Evolutionary conservation across 2,888 invertebrate genomes (phyloP).

Genomic region (Troglohyphantes excavatus): DNA sequence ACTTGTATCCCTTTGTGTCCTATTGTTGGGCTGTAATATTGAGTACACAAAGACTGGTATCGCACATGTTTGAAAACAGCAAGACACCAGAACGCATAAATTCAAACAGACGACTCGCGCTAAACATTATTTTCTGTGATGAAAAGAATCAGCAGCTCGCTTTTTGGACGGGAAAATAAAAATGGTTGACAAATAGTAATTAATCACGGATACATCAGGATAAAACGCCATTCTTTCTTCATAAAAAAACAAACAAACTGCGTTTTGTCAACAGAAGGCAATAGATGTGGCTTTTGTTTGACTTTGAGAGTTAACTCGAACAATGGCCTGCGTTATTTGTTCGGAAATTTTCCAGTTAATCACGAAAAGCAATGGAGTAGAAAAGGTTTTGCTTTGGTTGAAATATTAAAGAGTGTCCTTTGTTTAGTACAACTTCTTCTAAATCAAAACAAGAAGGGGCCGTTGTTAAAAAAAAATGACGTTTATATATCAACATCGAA

Average conservation of each 20-base stretch:
- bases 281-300: conserved; percentile 70
- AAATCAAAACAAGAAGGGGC: conserved; percentile 60
- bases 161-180: conserved; percentile 72
- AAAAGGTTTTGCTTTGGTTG: conserved; percentile 64
- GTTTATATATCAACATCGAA: conserved; percentile 52
- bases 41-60: conserved; percentile 65
- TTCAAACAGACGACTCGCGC: conserved; percentile 51
- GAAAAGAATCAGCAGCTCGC: conserved; percentile 70
- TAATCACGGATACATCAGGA: conserved; percentile 65
- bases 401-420: conserved; percentile 74
- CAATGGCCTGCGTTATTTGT: conserved; percentile 67
- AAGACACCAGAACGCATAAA: conserved; percentile 67
- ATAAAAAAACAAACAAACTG: conserved; percentile 66
- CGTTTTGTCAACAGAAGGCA: conserved; percentile 74
- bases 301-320: conserved; percentile 69
- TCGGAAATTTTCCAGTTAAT: conserved; percentile 71
- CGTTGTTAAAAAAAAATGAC: conserved; percentile 21
- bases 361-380: conserved; percentile 44
- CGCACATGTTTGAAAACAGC: conserved; percentile 56
- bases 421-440: conserved; percentile 68
- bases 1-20: conserved; percentile 39
- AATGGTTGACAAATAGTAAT: conserved; percentile 73
- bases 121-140: conserved; percentile 63
- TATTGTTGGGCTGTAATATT: conserved; percentile 65
- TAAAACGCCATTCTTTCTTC: conserved; percentile 8